Evolutionary conservation across 2,797 vertebrate genomes (phyloP).

Genomic region (Falco peregrinus): DNA sequence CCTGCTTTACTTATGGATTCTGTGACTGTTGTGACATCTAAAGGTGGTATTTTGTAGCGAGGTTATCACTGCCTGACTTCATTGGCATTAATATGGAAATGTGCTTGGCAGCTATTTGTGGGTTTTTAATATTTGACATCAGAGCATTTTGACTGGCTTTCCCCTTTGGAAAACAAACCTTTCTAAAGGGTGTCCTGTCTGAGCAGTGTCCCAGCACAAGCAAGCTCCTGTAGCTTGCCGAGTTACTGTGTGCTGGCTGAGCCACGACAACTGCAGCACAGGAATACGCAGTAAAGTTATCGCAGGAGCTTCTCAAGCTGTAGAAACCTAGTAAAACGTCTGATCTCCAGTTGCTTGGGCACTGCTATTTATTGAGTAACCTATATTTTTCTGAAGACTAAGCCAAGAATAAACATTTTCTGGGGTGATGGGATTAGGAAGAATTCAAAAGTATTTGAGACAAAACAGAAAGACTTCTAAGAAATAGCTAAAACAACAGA

Average conservation of each 20-base stretch:
- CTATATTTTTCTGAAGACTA: not conserved
- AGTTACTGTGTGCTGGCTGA: not conserved
- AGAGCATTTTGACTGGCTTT: not conserved
- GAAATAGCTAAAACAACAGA: not conserved
- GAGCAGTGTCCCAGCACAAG: not conserved
- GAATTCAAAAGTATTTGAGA: not conserved
- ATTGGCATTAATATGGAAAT: not conserved
- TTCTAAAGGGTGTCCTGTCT: fast-evolving
- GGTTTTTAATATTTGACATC: not conserved
- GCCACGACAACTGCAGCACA: fast-evolving
- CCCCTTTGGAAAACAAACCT: not conserved
- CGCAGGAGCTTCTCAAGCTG: not conserved
- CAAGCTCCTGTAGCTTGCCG: not conserved
- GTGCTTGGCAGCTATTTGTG: not conserved
- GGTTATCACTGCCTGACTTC: not conserved
- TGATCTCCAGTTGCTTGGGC: not conserved
- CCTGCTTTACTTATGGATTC: not conserved
- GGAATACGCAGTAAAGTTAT: not conserved
- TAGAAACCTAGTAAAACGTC: not conserved
- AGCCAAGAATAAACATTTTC: not conserved
- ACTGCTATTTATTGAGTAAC: not conserved
- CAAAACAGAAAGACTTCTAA: not conserved
- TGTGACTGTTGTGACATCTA: not conserved
- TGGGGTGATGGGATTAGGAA: not conserved
- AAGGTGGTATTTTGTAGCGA: not conserved